Evolutionary conservation across 1,140 invertebrate species (phyloP).

Genomic region (Lamellibrachia luymesi): DNA sequence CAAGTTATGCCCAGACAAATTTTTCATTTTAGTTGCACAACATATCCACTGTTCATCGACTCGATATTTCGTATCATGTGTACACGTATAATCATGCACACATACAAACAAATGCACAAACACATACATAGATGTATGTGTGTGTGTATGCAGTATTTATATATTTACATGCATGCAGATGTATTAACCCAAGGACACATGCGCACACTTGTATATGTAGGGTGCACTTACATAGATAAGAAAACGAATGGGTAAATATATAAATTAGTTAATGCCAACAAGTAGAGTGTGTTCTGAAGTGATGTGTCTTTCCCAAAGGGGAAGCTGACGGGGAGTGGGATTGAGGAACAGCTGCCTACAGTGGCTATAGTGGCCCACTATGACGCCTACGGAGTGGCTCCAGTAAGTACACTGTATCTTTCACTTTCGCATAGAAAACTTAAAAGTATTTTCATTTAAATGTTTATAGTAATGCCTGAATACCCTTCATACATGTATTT

Average conservation of each 20-base stretch:
- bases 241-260: neutral
- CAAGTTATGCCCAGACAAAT: no score
- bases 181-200: no score
- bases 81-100: no score
- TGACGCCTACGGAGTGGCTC: constrained; percentile 82
- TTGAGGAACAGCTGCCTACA: constrained; percentile 78
- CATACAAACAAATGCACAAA: no score
- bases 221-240: neutral
- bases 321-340: constrained; percentile 77
- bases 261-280: neutral
- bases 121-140: neutral
- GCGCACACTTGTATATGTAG: no score
- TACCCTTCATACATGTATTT: no score
- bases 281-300: neutral
- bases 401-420: constrained; percentile 66
- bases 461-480: no score
- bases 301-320: constrained; percentile 63
- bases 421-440: no score
- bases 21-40: no score
- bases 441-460: no score
- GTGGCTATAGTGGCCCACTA: constrained; percentile 90
- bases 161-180: neutral
- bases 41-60: no score
- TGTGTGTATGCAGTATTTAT: neutral
- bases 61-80: no score